Conservation (phyloP, 1,140 invertebrate species). For the Drosophila serrata region DNA sequence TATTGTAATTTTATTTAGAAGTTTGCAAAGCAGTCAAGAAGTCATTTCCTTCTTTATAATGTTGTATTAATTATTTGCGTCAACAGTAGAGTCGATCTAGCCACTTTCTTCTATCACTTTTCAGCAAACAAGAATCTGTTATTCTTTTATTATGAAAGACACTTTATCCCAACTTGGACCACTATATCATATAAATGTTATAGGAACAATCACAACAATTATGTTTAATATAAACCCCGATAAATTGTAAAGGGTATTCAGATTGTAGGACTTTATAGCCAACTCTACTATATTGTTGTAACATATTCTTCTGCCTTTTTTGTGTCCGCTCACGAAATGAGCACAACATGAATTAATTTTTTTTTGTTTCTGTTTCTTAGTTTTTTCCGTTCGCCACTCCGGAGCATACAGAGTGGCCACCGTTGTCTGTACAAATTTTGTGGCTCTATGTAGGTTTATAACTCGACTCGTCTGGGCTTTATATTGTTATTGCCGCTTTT, state of each 20-base stretch:
- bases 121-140: too few species aligned
- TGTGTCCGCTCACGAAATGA: conserved; percentile 71
- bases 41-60: too few species aligned
- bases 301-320: conserved; percentile 35
- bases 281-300: conserved; percentile 14
- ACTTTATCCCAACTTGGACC: not conserved
- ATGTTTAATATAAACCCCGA: too few species aligned
- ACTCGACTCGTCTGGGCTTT: conserved; percentile 54
- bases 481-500: conserved; percentile 54
- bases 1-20: too few species aligned
- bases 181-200: not conserved
- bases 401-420: conserved; percentile 14
- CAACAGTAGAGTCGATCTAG: too few species aligned
- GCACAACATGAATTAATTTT: conserved; percentile 83
- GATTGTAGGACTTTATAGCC: not conserved
- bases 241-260: not conserved
- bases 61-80: too few species aligned
- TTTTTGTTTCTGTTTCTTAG: conserved; percentile 50
- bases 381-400: conserved; percentile 41
- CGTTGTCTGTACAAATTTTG: conserved; percentile 59
- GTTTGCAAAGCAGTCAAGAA: too few species aligned
- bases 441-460: conserved; percentile 77
- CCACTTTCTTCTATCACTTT: too few species aligned
- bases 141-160: not conserved
- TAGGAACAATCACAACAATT: not conserved